Evolutionary conservation across 2,797 vertebrate species (phyloP).

Genomic region (Lerista edwardsae): DNA sequence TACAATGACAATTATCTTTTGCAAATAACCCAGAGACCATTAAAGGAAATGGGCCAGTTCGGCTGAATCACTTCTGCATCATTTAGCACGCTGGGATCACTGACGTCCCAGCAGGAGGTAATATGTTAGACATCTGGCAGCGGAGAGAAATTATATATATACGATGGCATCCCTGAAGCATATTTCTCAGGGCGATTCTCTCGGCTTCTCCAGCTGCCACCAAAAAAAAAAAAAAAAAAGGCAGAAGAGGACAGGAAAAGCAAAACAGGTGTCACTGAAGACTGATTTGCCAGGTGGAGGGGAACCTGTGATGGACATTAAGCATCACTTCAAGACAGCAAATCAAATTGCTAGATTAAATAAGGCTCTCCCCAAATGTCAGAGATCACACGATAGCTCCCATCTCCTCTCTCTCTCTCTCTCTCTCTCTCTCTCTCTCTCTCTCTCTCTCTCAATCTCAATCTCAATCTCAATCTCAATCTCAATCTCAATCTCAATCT

Average conservation of each 20-base stretch:
- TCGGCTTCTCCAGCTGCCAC: slow-evolving; percentile 4
- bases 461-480: too few species aligned
- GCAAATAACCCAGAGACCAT: not conserved
- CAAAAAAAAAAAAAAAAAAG: slow-evolving; percentile 10
- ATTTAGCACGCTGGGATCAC: slow-evolving; percentile 19
- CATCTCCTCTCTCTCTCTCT: too few species aligned
- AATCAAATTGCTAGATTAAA: not conserved
- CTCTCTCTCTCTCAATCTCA: too few species aligned
- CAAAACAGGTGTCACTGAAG: not conserved
- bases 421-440: not conserved
- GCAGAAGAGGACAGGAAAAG: not conserved
- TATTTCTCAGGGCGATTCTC: not conserved
- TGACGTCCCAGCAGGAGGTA: slow-evolving; percentile 4
- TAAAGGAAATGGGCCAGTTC: not conserved
- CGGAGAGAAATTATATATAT: not conserved
- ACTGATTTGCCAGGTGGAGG: not conserved
- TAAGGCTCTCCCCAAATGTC: not conserved
- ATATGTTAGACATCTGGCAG: slow-evolving; percentile 4
- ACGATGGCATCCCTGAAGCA: not conserved
- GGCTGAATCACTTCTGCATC: slow-evolving; percentile 3
- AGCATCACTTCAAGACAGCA: not conserved
- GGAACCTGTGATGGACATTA: not conserved
- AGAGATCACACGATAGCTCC: not conserved
- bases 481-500: too few species aligned
- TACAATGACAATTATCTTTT: not conserved